Base-by-base conservation (phyloP, 2,888 invertebrate species). In the Hirtodrosophila alboralis region DNA sequence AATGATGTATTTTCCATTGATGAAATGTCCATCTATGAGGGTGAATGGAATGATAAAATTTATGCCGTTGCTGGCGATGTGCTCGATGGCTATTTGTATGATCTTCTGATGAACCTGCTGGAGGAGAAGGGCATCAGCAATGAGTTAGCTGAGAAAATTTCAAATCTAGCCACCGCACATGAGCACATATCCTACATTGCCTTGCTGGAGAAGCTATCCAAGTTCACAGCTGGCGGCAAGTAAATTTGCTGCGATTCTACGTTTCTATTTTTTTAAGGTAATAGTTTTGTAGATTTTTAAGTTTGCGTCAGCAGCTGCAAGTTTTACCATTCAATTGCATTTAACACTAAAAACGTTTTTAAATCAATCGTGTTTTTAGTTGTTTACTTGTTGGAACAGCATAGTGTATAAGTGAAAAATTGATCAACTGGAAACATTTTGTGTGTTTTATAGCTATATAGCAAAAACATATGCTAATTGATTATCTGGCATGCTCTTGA, bases 121-220 rank as follows among this genome's bases (percentile, higher is more conserved):
- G 98, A 98, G 90, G 99, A 99, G 89, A 96, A 99, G 80, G 99
- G 99, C 27, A 92, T 99, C 62, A 95, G 95, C 87, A 97, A 97
- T 86, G 96, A 97, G 67, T 98, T 99, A 91, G 96, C 94, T 0
- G 95, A 96, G 80, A 96, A 97, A 88, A 89, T 99, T 13, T 94
- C 96, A 0, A 95, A 96, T 64, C 94, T 96, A 89, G 96, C 96
- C 88, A 98, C 99, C 2, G 93, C 94, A 1, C 98, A 98, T 88
- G 99, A 99, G 90, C 98, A 99, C 90, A 92, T 94, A 1, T 94
- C 96, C 1, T 99, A 99, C 90, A 95, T 99, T 88, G 94, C 94
- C 56, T 92, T 99, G 23, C 92, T 99, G 47, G 96, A 97, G 90
- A 81, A 78, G 36, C 70, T 98, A 43, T 97, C 97, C 47, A 95